Evolutionary conservation across 2,797 vertebrate species (phyloP), one percentile per base, ranked within the genome.

Genomic region (Typhlichthys subterraneus): DNA sequence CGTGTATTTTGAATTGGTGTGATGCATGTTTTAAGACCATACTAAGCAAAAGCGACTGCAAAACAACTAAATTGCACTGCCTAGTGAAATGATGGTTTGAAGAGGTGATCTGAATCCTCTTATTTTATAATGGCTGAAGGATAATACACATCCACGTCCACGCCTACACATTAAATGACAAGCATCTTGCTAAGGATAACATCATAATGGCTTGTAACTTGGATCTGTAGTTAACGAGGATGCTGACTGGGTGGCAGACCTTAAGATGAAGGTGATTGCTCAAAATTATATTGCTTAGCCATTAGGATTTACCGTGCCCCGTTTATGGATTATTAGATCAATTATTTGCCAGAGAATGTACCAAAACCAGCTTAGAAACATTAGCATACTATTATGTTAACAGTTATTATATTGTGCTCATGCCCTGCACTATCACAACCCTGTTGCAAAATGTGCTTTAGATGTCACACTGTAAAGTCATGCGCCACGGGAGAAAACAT

Each of bases 301-400:
- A 52, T 76, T 59, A 61, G 70, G 68, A 84, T 82, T 83, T 76
- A 9, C 59, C 7, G 3, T 77, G 65, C 57, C 67, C 71, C 38
- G 60, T 47, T 67, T 7, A 63, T 4, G 49, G 62, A 17, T 85
- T 82, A 79, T 45, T 84, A 76, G 82, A 86, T 88, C 83, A 76
- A 83, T 76, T 82, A 64, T 61, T 82, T 55, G 72, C 65, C 29
- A 67, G 51, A 31, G 46, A 71, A 69, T 62, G 57, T 29, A 77
- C 59, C 57, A 65, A 76, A 65, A 80, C 58, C 12, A 62, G 45
- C 63, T 12, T 7, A 67, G 8, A 72, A 53, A 47, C 59, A 75
- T 46, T 14, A 59, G 46, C 10, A 38, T 63, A 50, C 55, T 58
- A 45, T 56, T 31, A 71, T 59, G 53, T 10, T 10, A n/a, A n/a